Base-by-base conservation (phyloP, 1,140 invertebrate species). In the Drosophila micromelanica region DNA sequence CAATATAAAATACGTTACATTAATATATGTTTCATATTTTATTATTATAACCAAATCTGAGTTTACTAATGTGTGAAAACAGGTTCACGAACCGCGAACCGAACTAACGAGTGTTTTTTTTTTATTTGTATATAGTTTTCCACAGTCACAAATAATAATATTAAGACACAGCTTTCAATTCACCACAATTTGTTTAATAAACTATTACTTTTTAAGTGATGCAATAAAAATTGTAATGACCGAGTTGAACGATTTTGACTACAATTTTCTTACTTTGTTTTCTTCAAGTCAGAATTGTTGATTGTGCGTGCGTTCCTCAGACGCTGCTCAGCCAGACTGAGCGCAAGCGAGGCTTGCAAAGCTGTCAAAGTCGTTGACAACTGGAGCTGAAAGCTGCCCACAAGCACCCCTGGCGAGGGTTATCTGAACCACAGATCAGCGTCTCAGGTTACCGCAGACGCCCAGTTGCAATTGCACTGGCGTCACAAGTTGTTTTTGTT, bases 401-500 rank as follows among this genome's bases (percentile, higher is more conserved):
- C 45, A 20, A 43, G 15, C 15, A 27, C 43, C 17, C 17, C 49
- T 40, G 45, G 27, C 30, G 54, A 62, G 77, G 84, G 84, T 89
- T 89, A 89, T 89, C 84, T 35, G 32, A 90, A 64, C 60, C 68
- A 51, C 78, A 76, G 59, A 62, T 70, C 64, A 42, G 48, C 40
- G 75, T 52, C 43, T 67, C 76, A 78, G 43, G 67, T 89, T 84
- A 80, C 85, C 77, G 12, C 62, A 43, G 37, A 57, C 45, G 57
- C 62, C 59, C 59, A 64, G 15, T 60, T 69, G 74, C 55, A 76
- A 38, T 52, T 55, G 76, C 70, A 69, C 65, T 69, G 76, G 42
- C 79, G 84, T 82, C 82, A 82, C 71, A 69, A 62, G 51, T 81
- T 73, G 56, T 76, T 68, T 42, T 76, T 78, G 49, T 59, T 56